These are phyloP conservation scores for Himalopsyche phryganea DNA, from an alignment of 1,140 invertebrate species.

Conservation along the genomic window DNA sequence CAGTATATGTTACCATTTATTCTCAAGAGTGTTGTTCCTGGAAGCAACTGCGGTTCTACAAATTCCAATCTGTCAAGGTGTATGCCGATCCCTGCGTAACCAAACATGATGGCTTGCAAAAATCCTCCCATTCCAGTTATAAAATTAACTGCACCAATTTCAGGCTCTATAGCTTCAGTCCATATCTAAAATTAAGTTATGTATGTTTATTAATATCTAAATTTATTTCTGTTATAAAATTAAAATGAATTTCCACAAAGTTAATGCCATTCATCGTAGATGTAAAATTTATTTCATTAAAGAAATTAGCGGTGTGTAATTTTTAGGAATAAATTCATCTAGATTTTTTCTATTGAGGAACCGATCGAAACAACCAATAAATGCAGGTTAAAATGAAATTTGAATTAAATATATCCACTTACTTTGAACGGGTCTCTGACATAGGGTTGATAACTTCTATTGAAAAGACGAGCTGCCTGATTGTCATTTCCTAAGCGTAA, in stretches of 20 bases:
- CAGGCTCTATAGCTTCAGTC: conserved; percentile 23
- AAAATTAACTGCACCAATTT: conserved; percentile 28
- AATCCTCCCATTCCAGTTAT: conserved; percentile 33
- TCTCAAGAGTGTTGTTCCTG: conserved; percentile 13
- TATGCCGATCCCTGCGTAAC: conserved; percentile 27
- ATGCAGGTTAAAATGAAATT: too few relatives aligned
- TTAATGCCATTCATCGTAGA: too few relatives aligned
- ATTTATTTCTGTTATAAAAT: too few relatives aligned
- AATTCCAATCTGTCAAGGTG: conserved; percentile 30
- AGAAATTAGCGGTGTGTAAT: too few relatives aligned
- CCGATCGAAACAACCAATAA: too few relatives aligned
- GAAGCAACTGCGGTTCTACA: conserved; percentile 32
- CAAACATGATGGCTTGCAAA: conserved; percentile 25
- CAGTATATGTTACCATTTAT: conserved; percentile 26
- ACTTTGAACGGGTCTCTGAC: conserved; percentile 28
- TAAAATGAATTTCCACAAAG: too few relatives aligned
- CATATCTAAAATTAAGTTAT: conserved; percentile 20
- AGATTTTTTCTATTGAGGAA: too few relatives aligned
- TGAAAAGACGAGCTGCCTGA: conserved; percentile 18
- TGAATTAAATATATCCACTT: too few relatives aligned
- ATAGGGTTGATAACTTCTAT: conserved; percentile 25
- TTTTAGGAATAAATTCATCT: too few relatives aligned
- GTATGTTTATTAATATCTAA: conserved; percentile 3
- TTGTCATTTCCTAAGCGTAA: conserved; percentile 20
- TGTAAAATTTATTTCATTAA: too few relatives aligned